Percentiles rank a stretch among this genome's conserved stretches.
Evolutionary conservation across 1,140 invertebrate genomes (phyloP).

Genomic region (Zaprionus tsacasi): DNA sequence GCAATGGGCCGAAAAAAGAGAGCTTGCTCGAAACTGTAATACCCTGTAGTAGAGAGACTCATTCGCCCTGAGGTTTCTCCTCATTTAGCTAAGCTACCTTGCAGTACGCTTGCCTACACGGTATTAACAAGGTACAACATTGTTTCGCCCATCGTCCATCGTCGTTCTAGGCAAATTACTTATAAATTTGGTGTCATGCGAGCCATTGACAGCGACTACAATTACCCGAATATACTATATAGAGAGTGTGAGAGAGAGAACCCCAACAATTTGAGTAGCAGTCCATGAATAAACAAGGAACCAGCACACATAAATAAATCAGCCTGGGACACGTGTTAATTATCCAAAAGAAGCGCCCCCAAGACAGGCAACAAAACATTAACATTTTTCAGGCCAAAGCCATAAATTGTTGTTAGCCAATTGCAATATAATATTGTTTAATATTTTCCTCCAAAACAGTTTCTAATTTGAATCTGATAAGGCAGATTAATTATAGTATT

Average conservation of each 20-base stretch:
- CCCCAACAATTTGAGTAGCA: conserved; percentile 26
- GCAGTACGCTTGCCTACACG: neutral
- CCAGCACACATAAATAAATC: conserved; percentile 72
- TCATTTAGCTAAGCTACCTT: neutral
- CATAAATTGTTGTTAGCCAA: conserved; percentile 1
- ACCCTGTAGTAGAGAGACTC: neutral
- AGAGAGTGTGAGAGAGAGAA: neutral
- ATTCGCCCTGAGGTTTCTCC: neutral
- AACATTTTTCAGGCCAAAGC: conserved; percentile 35
- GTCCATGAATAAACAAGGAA: conserved; percentile 7
- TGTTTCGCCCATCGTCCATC: neutral
- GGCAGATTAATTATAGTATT: too few relatives aligned
- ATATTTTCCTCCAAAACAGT: neutral
- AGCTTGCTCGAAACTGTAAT: neutral
- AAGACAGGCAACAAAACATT: conserved; percentile 37
- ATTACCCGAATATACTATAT: conserved; percentile 44
- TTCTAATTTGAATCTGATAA: too few relatives aligned
- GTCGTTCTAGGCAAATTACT: conserved; percentile 37
- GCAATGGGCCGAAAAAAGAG: neutral
- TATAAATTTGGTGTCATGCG: conserved; percentile 75
- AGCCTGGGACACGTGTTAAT: conserved; percentile 64
- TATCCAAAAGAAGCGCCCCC: conserved; percentile 32
- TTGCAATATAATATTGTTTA: neutral
- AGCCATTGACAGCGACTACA: conserved; percentile 73
- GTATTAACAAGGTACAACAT: conserved; percentile 42